These are phyloP conservation scores for Protonemura montana DNA, from an alignment of 2,888 invertebrate genomes.

Conservation along the genomic window DNA sequence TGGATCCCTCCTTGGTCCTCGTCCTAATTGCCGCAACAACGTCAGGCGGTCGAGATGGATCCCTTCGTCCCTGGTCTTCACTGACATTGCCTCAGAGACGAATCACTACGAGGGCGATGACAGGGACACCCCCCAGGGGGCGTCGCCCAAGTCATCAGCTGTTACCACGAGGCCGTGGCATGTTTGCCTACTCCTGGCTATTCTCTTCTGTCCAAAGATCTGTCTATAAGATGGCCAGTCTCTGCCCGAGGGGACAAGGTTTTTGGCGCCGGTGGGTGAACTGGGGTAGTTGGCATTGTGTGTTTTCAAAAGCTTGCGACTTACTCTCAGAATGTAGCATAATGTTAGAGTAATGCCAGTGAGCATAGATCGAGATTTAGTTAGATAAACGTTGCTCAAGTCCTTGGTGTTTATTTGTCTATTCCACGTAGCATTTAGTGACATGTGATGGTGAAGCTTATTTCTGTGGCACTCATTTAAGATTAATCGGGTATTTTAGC, in stretches of 20 bases:
- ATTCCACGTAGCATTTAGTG: no score
- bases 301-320: no score
- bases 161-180: background rate
- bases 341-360: no score
- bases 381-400: no score
- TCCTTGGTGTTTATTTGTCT: no score
- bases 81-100: conserved; percentile 52
- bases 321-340: no score
- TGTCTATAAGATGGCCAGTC: background rate
- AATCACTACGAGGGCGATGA: background rate
- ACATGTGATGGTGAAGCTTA: no score
- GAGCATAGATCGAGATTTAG: no score
- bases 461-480: no score
- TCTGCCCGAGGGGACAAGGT: background rate
- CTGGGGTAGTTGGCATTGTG: background rate
- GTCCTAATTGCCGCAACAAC: no score
- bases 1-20: conserved; percentile 9
- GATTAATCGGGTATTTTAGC: no score
- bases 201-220: background rate
- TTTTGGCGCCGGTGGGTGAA: background rate
- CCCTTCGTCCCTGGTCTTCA: conserved; percentile 71
- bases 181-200: background rate
- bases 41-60: conserved; percentile 65
- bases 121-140: background rate
- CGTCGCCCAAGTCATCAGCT: background rate